phyloP scores from a whole-genome alignment of 37 sponge, comb jelly and placozoan genomes.

The Agelas oroides region DNA sequence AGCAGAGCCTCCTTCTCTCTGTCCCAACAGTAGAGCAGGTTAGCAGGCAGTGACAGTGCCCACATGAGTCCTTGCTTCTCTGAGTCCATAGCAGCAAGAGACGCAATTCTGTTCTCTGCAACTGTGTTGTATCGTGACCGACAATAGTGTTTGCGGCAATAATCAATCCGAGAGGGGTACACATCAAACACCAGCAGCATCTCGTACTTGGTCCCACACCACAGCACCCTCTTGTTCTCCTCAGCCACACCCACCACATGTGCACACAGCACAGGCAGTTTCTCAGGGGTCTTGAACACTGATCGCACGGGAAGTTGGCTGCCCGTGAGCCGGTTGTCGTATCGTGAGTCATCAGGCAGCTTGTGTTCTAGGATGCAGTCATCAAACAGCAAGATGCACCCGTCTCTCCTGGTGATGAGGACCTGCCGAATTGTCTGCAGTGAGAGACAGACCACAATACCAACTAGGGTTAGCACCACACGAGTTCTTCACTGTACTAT shows the following conservation, averaged over 20 bases:
- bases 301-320: slow-evolving; percentile 70
- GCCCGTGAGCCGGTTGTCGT: slow-evolving; percentile 52
- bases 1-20: slow-evolving; percentile 32
- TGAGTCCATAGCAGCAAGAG: slow-evolving; percentile 11
- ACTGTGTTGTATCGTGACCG: slow-evolving; percentile 12
- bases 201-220: slow-evolving; percentile 63
- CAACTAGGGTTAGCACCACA: too few relatives aligned
- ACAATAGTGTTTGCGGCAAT: slow-evolving; percentile 38
- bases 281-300: slow-evolving; percentile 62
- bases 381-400: slow-evolving; percentile 69
- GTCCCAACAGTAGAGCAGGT: slow-evolving; percentile 70
- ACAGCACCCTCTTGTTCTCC: slow-evolving; percentile 6
- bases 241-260: neutral
- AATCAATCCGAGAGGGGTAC: slow-evolving; percentile 14
- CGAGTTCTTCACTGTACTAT: too few relatives aligned
- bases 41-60: slow-evolving; percentile 51
- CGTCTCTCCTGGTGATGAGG: slow-evolving; percentile 65
- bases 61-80: slow-evolving; percentile 32
- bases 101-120: slow-evolving; percentile 18
- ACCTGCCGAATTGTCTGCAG: slow-evolving; percentile 24
- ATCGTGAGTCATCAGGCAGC: slow-evolving; percentile 43
- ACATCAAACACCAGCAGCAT: slow-evolving; percentile 50
- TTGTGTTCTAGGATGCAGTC: slow-evolving; percentile 48
- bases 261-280: slow-evolving; percentile 40
- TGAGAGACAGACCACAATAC: neutral